These are phyloP conservation scores for Mus caroli DNA, from an alignment of 2,797 vertebrate species.

Conservation along the genomic window DNA sequence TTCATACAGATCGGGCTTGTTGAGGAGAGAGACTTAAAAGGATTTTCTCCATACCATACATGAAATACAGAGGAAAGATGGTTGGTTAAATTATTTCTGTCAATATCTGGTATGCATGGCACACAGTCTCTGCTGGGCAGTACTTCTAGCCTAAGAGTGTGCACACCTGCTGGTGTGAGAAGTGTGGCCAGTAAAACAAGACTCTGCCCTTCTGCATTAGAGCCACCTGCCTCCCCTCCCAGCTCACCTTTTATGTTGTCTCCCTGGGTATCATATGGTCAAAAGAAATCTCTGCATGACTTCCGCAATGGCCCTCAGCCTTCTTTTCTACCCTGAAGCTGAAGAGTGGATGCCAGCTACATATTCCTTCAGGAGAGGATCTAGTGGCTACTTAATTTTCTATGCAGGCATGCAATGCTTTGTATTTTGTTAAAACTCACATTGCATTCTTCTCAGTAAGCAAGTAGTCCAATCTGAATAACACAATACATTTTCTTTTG, in stretches of 20 bases:
- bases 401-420: slow-evolving; percentile 74
- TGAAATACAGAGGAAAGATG: slow-evolving; percentile 32
- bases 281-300: slow-evolving; percentile 80
- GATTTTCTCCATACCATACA: not conserved
- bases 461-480: slow-evolving; percentile 83
- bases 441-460: slow-evolving; percentile 78
- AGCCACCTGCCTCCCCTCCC: not conserved
- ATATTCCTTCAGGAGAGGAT: slow-evolving; percentile 84
- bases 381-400: slow-evolving; percentile 85
- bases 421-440: slow-evolving; percentile 76
- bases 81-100: not conserved
- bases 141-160: slow-evolving; percentile 34
- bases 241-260: slow-evolving; percentile 72
- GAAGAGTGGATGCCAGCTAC: slow-evolving; percentile 77
- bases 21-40: not conserved
- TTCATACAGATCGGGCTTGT: not conserved
- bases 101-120: not conserved
- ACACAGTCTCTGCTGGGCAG: not conserved
- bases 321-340: slow-evolving; percentile 75
- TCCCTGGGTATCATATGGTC: slow-evolving; percentile 79
- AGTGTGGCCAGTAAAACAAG: not conserved
- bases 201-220: not conserved
- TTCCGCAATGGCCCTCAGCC: slow-evolving; percentile 72
- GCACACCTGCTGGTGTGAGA: not conserved
- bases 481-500: slow-evolving; percentile 79